A percentile compares a stretch with the other conserved stretches of the same genome.
These are phyloP conservation scores for Lepidothrix coronata DNA, from an alignment of 2,113 vertebrate genomes.

Conservation along the genomic window DNA sequence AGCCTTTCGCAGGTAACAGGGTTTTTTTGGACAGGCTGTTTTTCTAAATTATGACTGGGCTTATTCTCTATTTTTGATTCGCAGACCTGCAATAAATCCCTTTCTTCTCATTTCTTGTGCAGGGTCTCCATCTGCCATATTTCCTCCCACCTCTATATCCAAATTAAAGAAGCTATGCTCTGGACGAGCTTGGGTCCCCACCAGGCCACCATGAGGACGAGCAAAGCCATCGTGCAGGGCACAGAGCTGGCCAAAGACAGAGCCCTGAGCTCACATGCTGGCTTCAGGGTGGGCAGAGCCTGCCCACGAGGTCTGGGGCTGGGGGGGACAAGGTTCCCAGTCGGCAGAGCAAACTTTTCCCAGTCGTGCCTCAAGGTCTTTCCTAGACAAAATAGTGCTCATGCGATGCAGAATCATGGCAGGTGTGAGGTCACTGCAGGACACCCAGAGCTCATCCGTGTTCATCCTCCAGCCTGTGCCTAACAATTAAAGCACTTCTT, in stretches of 20 bases:
- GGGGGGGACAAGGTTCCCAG: not conserved
- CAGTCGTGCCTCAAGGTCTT: not conserved
- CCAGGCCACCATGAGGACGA: not conserved
- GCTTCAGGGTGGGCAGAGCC: not conserved
- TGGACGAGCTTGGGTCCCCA: fast-evolving
- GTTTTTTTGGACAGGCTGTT: fast-evolving
- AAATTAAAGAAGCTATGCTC: not conserved
- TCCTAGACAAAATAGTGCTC: not conserved
- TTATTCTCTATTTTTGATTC: not conserved
- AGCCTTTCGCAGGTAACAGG: not conserved
- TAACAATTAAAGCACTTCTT: not conserved
- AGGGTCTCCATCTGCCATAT: not conserved
- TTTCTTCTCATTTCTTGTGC: not conserved
- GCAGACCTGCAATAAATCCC: not conserved
- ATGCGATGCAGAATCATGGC: fast-evolving
- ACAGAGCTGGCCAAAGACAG: not conserved
- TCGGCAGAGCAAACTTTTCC: not conserved
- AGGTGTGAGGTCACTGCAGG: fast-evolving
- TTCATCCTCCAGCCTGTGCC: not conserved
- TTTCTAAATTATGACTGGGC: not conserved
- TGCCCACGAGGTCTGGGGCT: not conserved
- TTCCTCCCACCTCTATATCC: not conserved
- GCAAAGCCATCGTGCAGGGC: fast-evolving
- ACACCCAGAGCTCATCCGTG: not conserved
- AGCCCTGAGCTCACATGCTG: fast-evolving